Percentiles rank a stretch among this genome's conserved stretches.
Evolutionary conservation across 2,797 vertebrate species (phyloP).

Genomic region (Pipistrellus pipistrellus): DNA sequence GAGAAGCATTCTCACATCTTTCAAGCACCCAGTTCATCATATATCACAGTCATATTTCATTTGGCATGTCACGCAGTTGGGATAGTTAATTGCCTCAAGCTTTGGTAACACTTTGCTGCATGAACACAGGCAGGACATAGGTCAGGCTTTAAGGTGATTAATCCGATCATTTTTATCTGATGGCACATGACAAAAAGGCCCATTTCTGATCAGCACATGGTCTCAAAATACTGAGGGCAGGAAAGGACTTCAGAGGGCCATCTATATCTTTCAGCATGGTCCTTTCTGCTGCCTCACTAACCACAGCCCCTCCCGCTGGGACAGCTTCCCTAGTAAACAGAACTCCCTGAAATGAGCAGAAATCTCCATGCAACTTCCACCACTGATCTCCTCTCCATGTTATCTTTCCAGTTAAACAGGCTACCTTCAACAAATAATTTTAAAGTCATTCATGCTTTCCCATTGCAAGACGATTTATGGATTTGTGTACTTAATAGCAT

Average conservation of each 20-base stretch:
- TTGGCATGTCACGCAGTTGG: neutral
- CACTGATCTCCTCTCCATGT: conserved; percentile 1
- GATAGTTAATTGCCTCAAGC: neutral
- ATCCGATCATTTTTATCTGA: neutral
- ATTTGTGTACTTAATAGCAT: conserved; percentile 52
- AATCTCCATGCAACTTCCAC: neutral
- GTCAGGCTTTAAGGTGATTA: neutral
- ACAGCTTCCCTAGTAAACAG: neutral
- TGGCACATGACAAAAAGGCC: conserved; percentile 37
- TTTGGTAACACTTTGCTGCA: neutral
- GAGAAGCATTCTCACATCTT: neutral
- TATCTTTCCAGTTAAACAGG: conserved; percentile 41
- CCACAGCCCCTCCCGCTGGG: neutral
- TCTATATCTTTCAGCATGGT: neutral
- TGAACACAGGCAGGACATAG: neutral
- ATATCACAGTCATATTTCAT: neutral
- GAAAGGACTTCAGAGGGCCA: neutral
- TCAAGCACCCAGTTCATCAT: neutral
- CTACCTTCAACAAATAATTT: conserved; percentile 42
- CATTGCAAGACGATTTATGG: conserved; percentile 14
- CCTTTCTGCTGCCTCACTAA: neutral
- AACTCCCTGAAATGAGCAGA: neutral
- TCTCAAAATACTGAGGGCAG: neutral
- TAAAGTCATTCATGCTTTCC: conserved; percentile 31
- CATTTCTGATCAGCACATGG: neutral